These are phyloP conservation scores for Staurois parvus DNA, from an alignment of 2,797 vertebrate species.

Conservation along the genomic window DNA sequence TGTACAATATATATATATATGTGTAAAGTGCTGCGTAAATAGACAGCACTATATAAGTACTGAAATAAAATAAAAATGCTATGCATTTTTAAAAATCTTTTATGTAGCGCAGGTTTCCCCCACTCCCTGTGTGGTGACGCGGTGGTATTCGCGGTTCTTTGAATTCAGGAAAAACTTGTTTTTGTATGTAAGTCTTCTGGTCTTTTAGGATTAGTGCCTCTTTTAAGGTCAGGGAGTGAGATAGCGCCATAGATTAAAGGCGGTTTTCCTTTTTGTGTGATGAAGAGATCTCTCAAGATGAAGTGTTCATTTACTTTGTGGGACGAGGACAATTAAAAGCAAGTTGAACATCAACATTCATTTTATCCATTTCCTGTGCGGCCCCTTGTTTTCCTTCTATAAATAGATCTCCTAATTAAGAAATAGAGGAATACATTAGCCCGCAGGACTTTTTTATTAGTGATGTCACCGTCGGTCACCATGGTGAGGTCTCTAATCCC, in stretches of 20 bases:
- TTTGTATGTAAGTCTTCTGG: background rate
- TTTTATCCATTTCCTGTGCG: background rate
- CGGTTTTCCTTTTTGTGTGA: background rate
- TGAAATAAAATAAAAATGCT: no score
- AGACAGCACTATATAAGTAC: no score
- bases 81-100: no score
- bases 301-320: constrained; percentile 2
- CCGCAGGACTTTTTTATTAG: constrained; percentile 2
- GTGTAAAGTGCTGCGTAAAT: no score
- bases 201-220: background rate
- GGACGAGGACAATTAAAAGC: background rate
- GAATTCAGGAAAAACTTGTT: background rate
- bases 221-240: background rate
- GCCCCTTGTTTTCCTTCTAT: constrained; percentile 16
- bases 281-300: constrained; percentile 14
- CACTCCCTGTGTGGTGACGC: no score
- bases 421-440: constrained; percentile 34
- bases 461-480: constrained; percentile 50
- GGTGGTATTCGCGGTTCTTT: no score
- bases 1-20: no score
- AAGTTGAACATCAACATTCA: background rate
- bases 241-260: background rate
- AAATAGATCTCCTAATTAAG: constrained; percentile 51
- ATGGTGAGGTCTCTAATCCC: constrained; percentile 30
- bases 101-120: no score